A percentile compares a stretch with the other conserved stretches of the same genome.
These are phyloP conservation scores for Nettapus auritus DNA, from an alignment of 2,113 vertebrate species.

Conservation along the genomic window DNA sequence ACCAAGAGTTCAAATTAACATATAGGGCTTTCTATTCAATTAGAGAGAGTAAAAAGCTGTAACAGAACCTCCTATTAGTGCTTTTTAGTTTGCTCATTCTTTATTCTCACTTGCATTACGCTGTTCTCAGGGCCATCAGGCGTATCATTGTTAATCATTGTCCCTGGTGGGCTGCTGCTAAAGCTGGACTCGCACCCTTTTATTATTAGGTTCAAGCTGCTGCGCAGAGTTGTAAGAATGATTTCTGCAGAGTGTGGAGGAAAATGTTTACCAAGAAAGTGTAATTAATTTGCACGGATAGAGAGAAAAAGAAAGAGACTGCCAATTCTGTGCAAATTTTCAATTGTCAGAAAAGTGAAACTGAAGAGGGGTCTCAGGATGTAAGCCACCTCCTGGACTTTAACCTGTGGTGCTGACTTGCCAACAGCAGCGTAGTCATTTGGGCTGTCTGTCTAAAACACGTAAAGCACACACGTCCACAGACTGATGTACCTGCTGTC, in stretches of 20 bases:
- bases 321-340: no score
- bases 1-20: background rate
- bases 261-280: background rate
- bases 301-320: no score
- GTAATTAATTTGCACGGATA: background rate
- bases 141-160: background rate
- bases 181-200: background rate
- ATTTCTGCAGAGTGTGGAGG: background rate
- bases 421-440: background rate
- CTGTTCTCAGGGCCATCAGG: background rate
- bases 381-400: background rate
- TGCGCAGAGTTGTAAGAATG: background rate
- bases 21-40: background rate
- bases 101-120: background rate
- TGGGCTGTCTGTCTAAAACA: background rate
- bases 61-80: background rate
- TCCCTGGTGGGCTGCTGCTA: background rate
- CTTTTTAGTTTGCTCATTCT: background rate
- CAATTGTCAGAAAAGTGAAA: background rate
- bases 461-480: background rate
- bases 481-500: background rate
- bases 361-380: background rate
- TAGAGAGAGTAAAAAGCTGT: background rate
- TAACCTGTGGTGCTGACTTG: background rate
- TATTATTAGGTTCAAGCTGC: background rate